Conservation (phyloP, 2,113 vertebrate genomes). For the Lampris incognitus region DNA sequence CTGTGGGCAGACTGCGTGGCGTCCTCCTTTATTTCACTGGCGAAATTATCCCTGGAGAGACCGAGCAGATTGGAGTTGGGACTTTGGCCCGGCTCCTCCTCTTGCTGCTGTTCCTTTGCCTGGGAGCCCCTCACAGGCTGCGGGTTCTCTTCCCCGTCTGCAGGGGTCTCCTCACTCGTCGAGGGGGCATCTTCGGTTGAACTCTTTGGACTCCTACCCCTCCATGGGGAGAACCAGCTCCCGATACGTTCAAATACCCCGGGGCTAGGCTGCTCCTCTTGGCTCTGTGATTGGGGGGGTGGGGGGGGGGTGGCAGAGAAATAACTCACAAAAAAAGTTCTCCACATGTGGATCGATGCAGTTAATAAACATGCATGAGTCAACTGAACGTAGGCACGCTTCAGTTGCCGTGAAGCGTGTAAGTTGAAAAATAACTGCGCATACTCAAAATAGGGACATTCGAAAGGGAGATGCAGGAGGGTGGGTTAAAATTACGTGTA, state of each 20-base stretch:
- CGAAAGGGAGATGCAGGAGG: slow-evolving; percentile 34
- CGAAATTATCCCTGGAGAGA: slow-evolving; percentile 54
- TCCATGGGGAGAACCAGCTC: slow-evolving; percentile 80
- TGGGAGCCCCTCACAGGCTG: slow-evolving; percentile 31
- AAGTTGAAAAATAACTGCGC: slow-evolving; percentile 4
- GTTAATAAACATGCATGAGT: slow-evolving; percentile 51
- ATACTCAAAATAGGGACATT: slow-evolving; percentile 40
- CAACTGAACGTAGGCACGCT: slow-evolving; percentile 8
- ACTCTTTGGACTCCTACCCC: slow-evolving; percentile 47
- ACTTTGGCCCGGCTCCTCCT: slow-evolving; percentile 35
- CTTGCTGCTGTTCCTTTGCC: slow-evolving; percentile 25
- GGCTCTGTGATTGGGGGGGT: slow-evolving; percentile 74
- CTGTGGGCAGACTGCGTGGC: slow-evolving; percentile 77
- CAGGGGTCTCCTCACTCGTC: neutral
- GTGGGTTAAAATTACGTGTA: slow-evolving; percentile 1
- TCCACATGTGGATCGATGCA: neutral
- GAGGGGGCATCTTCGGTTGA: slow-evolving; percentile 49
- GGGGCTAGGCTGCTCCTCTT: slow-evolving; percentile 70
- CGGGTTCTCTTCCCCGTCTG: slow-evolving; percentile 33
- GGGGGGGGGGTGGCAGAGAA: slow-evolving; percentile 66
- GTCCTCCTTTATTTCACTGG: slow-evolving; percentile 54
- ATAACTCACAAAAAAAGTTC: slow-evolving; percentile 24
- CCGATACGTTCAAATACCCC: slow-evolving; percentile 80
- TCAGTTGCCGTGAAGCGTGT: slow-evolving; percentile 12
- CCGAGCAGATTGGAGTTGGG: slow-evolving; percentile 18